Base-by-base conservation (phyloP, 2,797 vertebrate genomes). In the Eulemur coronatus region DNA sequence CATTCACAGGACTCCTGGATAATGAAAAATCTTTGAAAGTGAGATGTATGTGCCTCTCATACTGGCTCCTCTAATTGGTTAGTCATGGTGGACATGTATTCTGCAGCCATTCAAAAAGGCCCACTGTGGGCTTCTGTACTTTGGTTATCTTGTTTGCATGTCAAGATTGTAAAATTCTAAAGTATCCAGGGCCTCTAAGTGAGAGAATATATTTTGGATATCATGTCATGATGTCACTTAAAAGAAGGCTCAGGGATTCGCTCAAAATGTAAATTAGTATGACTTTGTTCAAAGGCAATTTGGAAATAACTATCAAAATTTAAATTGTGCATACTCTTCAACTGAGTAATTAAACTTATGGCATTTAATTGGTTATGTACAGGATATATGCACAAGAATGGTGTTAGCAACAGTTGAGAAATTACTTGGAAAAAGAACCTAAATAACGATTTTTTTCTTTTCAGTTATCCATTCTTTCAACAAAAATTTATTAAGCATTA, bases 201-300 rank as follows among this genome's bases (percentile, higher is more conserved):
- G 80, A 89, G 30, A 84, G 43, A 94, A 33, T 33, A 0, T 79
- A 8, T 69, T 61, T 79, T 57, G 81, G 80, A 76, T 50, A 95
- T 72, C 17, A 55, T 79, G n/a, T 46, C 26, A n/a, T 84, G 48
- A 80, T 87, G 26, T 69, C 59, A 73, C 48, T 89, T 65, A 46
- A 93, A 80, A 57, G 48, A 89, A 89, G 20, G 48, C 63, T 50
- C 30, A 88, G 33, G 48, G 85, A 85, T 84, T 80, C 30, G 57
- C n/a, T 96, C 70, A 94, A 87, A 94, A 95, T 80, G 59, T 81
- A 89, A 97, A 81, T 92, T 96, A 80, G 30, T 80, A 8, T 80
- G 89, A 84, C 48, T 96, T 94, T 93, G 52, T 89, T 80, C 50
- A 69, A 76, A 90, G 50, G n/a, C 67, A 63, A 81, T 87, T 89